These are phyloP conservation scores for Coendou prehensilis DNA, from an alignment of 2,797 vertebrate genomes.

Conservation along the genomic window DNA sequence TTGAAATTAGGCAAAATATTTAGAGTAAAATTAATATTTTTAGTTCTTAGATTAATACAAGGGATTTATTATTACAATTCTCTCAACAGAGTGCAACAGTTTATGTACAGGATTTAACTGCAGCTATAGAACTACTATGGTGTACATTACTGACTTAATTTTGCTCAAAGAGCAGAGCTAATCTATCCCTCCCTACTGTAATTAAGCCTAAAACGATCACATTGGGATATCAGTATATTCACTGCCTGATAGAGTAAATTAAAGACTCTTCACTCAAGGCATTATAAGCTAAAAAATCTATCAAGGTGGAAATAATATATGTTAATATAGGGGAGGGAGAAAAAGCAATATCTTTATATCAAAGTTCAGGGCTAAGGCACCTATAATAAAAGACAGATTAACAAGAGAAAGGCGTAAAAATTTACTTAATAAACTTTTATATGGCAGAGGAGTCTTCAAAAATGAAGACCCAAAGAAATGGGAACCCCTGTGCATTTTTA, in stretches of 20 bases:
- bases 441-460: neutral
- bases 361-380: neutral
- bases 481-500: neutral
- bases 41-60: neutral
- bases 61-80: neutral
- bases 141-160: neutral
- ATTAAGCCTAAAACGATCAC: neutral
- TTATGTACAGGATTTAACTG: neutral
- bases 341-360: neutral
- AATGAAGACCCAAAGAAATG: neutral
- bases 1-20: conserved; percentile 22
- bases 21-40: neutral
- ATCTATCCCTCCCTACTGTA: neutral
- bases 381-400: conserved; percentile 5
- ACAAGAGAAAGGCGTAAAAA: neutral
- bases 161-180: neutral
- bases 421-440: neutral
- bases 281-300: neutral
- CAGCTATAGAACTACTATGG: neutral
- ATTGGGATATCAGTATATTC: neutral
- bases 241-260: neutral
- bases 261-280: neutral
- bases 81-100: neutral
- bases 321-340: neutral
- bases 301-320: neutral